Percentiles rank a stretch among this genome's conserved stretches.
Evolutionary conservation across 2,113 vertebrate genomes (phyloP).

Genomic region (Dromas ardeola): DNA sequence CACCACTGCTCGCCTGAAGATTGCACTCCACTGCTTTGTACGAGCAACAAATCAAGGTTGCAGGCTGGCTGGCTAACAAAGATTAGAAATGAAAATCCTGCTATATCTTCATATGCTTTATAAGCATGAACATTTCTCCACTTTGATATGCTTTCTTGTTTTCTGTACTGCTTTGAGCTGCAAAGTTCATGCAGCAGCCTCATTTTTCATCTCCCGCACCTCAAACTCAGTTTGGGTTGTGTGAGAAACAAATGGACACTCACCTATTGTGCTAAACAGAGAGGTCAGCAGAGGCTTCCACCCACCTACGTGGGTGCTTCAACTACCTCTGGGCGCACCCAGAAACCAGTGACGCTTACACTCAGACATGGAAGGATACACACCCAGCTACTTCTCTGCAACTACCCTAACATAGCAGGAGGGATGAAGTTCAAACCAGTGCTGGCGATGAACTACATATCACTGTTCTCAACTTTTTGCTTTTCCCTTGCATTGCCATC

Average conservation of each 20-base stretch:
- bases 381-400: background rate
- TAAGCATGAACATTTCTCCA: background rate
- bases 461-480: background rate
- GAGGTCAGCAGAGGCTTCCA: background rate
- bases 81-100: background rate
- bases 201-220: background rate
- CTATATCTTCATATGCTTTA: background rate
- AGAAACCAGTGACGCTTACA: background rate
- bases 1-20: background rate
- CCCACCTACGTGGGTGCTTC: rapidly evolving
- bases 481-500: background rate
- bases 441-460: background rate
- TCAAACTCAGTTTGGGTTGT: rapidly evolving
- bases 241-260: background rate
- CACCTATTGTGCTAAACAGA: background rate
- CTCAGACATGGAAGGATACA: background rate
- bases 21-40: background rate
- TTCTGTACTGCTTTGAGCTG: background rate
- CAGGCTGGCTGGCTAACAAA: background rate
- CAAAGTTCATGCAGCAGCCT: background rate
- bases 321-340: background rate
- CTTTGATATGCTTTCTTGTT: background rate
- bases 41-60: background rate
- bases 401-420: background rate
- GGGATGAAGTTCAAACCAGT: background rate